Base-by-base conservation (phyloP, 2,113 vertebrate genomes). In the Aleadryas rufinucha region DNA sequence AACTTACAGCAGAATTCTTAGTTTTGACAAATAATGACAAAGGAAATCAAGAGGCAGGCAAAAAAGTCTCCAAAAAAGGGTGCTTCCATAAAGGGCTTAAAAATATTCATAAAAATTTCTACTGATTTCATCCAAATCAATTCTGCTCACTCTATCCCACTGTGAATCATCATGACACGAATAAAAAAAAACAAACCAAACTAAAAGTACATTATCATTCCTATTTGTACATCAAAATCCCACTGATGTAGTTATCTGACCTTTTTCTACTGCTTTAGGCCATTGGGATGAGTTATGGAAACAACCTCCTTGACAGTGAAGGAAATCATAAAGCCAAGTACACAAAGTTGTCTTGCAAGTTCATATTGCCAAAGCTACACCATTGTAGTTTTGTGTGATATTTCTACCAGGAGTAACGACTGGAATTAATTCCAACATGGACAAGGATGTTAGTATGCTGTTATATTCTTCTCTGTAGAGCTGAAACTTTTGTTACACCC, bases 111-210 rank as follows among this genome's bases (percentile, higher is more conserved):
- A 26, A 59, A 45, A 75, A 28, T 7, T 49, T 69, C 19, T 45
- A 59, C 7, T 42, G 11, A 45, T 39, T 86, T 33, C 5, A n/a
- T 42, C 35, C 33, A 50, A 75, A 83, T 88, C 13, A 64, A 22
- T 84, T 87, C 42, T 59, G 13, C 13, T 13, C 31, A 52, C 4
- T 53, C 8, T 50, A 26, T 30, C 5, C 18, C 5, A 4, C 10
- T 50, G 37, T 17, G 13, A 53, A 42, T 7, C 6, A 41, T 44
- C 17, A 63, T 14, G 7, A 2, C 17, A 81, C 0, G 0, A 60
- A 50, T 50, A 4, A 9, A 39, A 30, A 52, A 10, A 22, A 56
- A 60, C 49, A 20, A 26, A 2, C 1, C 1, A 11, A 2, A 3
- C 23, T 37, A 26, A 7, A 64, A 76, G 9, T 39, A 50, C 3